Evolutionary conservation across 2,888 invertebrate species (phyloP).

Genomic region (Caradrina kadenii): DNA sequence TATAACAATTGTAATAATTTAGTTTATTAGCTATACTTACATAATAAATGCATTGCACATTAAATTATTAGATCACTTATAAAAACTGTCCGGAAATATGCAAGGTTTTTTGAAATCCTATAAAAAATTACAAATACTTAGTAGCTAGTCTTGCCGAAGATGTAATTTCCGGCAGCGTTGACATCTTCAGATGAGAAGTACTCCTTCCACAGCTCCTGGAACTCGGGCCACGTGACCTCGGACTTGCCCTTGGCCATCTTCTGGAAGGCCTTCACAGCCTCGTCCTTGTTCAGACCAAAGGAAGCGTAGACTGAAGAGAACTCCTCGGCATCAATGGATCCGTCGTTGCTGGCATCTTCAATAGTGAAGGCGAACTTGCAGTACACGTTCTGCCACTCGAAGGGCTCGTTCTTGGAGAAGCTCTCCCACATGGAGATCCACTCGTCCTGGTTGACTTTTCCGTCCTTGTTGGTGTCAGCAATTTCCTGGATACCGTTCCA

Average conservation of each 20-base stretch:
- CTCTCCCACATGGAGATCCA: conserved; percentile 91
- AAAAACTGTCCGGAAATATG: conserved; percentile 23
- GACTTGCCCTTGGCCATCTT: conserved; percentile 94
- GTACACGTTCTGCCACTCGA: conserved; percentile 96
- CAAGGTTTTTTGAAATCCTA: conserved; percentile 6
- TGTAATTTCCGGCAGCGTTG: conserved; percentile 87
- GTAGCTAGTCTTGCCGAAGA: conserved; percentile 92
- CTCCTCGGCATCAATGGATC: conserved; percentile 94
- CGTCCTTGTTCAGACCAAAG: conserved; percentile 93
- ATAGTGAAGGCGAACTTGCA: conserved; percentile 96
- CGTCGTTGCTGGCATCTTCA: conserved; percentile 95
- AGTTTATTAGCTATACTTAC: conserved; percentile 51
- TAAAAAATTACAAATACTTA: conserved; percentile 46
- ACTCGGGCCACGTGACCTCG: conserved; percentile 94
- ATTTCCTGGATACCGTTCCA: conserved; percentile 95
- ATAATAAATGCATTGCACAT: conserved; percentile 50
- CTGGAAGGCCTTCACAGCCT: conserved; percentile 94
- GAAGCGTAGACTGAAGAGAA: conserved; percentile 95
- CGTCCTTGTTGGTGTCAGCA: conserved; percentile 96
- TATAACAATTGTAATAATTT: conserved; percentile 21
- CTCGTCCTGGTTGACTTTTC: conserved; percentile 91
- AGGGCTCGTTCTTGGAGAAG: conserved; percentile 91
- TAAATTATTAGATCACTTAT: conserved; percentile 30
- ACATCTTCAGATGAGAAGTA: conserved; percentile 91
- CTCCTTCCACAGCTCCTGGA: conserved; percentile 94